Conservation (phyloP, 2,113 vertebrate species). For the Leptosomus discolor region DNA sequence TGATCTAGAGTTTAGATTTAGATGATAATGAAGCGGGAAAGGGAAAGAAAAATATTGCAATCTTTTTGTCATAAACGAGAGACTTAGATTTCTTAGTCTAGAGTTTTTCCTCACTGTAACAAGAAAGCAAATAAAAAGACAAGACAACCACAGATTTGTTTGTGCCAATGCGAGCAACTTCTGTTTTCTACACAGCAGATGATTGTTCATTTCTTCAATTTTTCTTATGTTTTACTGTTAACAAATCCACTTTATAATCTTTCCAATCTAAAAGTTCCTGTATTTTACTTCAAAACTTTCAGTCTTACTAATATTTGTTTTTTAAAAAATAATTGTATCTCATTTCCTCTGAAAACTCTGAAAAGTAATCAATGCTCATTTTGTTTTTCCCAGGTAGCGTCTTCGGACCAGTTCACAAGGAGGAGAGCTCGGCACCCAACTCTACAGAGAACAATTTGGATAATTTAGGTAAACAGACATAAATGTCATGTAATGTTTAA, state of each 20-base stretch:
- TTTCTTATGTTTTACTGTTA: not conserved
- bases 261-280: not conserved
- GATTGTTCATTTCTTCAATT: not conserved
- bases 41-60: not conserved
- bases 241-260: not conserved
- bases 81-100: not conserved
- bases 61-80: not conserved
- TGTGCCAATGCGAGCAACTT: not conserved
- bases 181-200: not conserved
- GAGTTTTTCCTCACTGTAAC: not conserved
- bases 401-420: not conserved
- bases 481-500: not conserved
- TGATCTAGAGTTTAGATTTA: not conserved
- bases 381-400: not conserved
- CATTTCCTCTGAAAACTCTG: not conserved
- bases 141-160: not conserved
- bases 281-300: not conserved
- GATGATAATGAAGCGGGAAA: not conserved
- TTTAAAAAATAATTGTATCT: not conserved
- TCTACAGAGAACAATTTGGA: not conserved
- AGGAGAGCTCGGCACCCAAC: not conserved
- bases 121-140: not conserved
- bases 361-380: not conserved
- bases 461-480: conserved; percentile 3
- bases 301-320: not conserved